Conservation (phyloP, 2,113 vertebrate species). For the Centropus unirufus region DNA sequence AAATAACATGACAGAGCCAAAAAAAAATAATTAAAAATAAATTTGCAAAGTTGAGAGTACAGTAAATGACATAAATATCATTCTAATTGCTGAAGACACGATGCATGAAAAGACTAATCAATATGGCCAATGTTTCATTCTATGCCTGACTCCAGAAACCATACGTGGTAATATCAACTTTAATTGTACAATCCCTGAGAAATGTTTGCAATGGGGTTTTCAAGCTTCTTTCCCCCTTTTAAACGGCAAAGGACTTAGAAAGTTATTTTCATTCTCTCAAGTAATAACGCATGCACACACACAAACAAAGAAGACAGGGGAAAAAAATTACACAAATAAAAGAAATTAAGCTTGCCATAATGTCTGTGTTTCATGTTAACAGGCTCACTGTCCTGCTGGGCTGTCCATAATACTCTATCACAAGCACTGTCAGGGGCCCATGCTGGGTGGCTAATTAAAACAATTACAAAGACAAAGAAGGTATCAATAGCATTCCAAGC, state of each 20-base stretch:
- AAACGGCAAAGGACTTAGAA: not conserved
- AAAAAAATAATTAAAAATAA: not conserved
- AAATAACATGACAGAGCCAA: slow-evolving; percentile 14
- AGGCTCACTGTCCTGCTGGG: slow-evolving; percentile 67
- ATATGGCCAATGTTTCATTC: not conserved
- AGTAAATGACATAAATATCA: not conserved
- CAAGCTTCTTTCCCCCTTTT: not conserved
- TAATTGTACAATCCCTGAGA: not conserved
- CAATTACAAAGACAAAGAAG: slow-evolving; percentile 91
- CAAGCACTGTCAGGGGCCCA: slow-evolving; percentile 70
- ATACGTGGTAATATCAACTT: not conserved
- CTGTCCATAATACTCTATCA: slow-evolving; percentile 32
- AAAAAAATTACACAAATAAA: slow-evolving; percentile 28
- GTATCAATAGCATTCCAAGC: slow-evolving; percentile 82
- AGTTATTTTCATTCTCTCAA: not conserved
- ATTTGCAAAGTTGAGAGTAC: not conserved
- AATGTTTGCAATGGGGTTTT: not conserved
- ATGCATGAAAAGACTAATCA: not conserved
- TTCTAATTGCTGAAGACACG: not conserved
- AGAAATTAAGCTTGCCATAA: slow-evolving; percentile 41
- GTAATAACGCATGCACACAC: not conserved
- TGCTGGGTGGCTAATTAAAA: slow-evolving; percentile 91
- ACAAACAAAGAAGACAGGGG: not conserved
- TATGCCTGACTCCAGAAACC: not conserved
- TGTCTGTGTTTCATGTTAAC: slow-evolving; percentile 64